Conservation (phyloP, 1,140 invertebrate species). For the Polypedilum vanderplanki region DNA sequence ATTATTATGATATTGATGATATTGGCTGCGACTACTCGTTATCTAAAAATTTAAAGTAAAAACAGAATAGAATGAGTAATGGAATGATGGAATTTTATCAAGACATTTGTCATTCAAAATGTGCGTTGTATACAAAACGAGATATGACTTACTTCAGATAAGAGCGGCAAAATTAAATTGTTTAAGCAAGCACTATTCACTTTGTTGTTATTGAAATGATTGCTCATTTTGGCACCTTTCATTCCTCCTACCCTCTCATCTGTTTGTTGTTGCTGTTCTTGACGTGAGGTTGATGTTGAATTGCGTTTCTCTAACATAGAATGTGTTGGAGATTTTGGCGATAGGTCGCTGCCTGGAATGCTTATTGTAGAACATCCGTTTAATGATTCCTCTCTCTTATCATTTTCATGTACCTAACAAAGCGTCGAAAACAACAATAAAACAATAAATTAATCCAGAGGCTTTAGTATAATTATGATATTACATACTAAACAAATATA, state of each 20-base stretch:
- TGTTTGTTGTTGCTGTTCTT: background rate
- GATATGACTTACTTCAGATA: slow-evolving; percentile 36
- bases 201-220: slow-evolving; percentile 29
- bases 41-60: slow-evolving; percentile 16
- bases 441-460: background rate
- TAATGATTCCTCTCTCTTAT: background rate
- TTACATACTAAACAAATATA: too few relatives aligned
- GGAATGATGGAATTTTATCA: too few relatives aligned
- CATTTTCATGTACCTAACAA: background rate
- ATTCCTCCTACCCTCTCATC: background rate
- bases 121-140: background rate
- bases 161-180: slow-evolving; percentile 42
- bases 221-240: background rate
- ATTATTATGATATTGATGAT: background rate
- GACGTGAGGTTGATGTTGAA: background rate
- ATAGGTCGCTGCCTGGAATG: slow-evolving; percentile 19
- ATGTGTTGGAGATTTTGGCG: background rate
- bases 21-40: background rate
- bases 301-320: background rate
- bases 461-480: background rate
- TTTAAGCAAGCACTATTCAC: slow-evolving; percentile 42
- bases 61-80: background rate
- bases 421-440: background rate
- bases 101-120: too few relatives aligned
- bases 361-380: slow-evolving; percentile 19